Percentiles rank a stretch among this genome's conserved stretches.
Conservation (phyloP, 2,113 vertebrate genomes). For the Phylloscopus whistleri region DNA sequence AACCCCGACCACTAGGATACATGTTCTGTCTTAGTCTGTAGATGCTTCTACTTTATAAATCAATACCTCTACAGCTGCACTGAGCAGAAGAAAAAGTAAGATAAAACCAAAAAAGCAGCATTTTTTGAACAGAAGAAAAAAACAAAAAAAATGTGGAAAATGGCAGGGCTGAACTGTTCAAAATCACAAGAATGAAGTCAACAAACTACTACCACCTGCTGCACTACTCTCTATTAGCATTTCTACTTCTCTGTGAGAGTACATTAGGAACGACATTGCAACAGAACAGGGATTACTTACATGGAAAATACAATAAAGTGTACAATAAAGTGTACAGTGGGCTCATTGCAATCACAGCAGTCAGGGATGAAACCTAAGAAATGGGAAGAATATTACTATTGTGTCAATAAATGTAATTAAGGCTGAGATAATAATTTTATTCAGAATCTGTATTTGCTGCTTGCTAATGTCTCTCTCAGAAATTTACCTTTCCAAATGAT, state of each 20-base stretch:
- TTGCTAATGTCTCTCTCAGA: constrained; percentile 6
- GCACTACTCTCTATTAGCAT: background rate
- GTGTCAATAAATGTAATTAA: constrained; percentile 28
- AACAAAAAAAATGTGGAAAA: background rate
- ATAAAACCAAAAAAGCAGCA: background rate
- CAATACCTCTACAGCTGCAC: background rate
- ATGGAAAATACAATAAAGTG: background rate
- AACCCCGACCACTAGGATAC: background rate
- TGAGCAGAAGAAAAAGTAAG: background rate
- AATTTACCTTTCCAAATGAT: constrained; percentile 21
- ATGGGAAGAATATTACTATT: background rate
- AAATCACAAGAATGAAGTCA: background rate
- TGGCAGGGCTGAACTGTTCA: background rate
- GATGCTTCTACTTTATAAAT: background rate
- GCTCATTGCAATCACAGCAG: background rate
- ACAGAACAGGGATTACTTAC: background rate
- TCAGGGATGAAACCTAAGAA: constrained; percentile 1
- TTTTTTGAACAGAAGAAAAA: background rate
- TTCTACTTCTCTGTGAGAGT: background rate
- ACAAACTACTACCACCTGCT: background rate
- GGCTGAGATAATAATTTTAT: background rate
- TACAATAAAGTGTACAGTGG: background rate
- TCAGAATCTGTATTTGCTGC: background rate
- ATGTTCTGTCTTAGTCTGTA: background rate
- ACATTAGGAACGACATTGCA: background rate